These are phyloP conservation scores for Dascillus cervinus DNA, from an alignment of 2,888 invertebrate genomes.

Conservation along the genomic window DNA sequence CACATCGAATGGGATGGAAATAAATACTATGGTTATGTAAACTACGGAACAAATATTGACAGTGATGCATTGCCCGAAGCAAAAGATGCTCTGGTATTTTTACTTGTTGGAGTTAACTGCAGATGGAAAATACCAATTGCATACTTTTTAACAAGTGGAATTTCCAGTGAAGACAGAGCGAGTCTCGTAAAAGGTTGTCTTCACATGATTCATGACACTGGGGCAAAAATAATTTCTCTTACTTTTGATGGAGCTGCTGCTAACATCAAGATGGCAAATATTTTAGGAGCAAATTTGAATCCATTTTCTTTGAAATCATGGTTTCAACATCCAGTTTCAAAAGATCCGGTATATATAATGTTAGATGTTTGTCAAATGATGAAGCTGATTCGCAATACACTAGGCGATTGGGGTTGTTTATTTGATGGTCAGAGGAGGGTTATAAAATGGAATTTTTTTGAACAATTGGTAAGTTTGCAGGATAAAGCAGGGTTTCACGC, in stretches of 20 bases:
- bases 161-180: constrained; percentile 9
- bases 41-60: constrained; percentile 19
- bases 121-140: constrained; percentile 24
- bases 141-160: constrained; percentile 18
- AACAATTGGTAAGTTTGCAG: constrained; percentile 19
- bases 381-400: constrained; percentile 19
- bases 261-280: constrained; percentile 15
- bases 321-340: constrained; percentile 19
- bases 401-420: constrained; percentile 13
- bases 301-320: constrained; percentile 9
- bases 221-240: constrained; percentile 15
- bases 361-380: constrained; percentile 23
- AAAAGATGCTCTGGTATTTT: constrained; percentile 21
- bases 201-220: constrained; percentile 16
- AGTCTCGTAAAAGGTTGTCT: constrained; percentile 16
- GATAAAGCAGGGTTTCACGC: constrained; percentile 19
- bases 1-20: constrained; percentile 20
- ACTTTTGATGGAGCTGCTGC: constrained; percentile 23
- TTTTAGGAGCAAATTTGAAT: constrained; percentile 7
- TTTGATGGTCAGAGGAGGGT: constrained; percentile 8
- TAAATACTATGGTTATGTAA: constrained; percentile 23
- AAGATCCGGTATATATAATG: constrained; percentile 15
- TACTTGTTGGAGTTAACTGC: too few relatives aligned
- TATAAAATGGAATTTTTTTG: constrained; percentile 20
- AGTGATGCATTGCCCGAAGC: constrained; percentile 19